Conservation (phyloP, 2,888 invertebrate species). For the Dioctria linearis region DNA sequence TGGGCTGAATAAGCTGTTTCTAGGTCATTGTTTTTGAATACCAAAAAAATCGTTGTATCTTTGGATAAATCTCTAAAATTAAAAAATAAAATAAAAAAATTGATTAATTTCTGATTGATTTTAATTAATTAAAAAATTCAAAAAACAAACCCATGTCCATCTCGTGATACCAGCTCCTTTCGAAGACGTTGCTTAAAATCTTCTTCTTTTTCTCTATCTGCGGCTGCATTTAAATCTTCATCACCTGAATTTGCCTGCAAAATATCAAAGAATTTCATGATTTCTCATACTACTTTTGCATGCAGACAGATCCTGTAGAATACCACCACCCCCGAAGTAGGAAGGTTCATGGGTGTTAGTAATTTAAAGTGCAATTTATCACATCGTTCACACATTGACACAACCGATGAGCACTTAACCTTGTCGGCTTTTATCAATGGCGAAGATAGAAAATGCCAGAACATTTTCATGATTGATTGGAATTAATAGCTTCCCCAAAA, state of each 20-base stretch:
- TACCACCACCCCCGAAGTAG: background rate
- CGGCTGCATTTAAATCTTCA: slow-evolving; percentile 49
- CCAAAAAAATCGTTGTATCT: slow-evolving; percentile 77
- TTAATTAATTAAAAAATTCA: background rate
- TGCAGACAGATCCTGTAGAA: background rate
- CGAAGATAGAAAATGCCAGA: background rate
- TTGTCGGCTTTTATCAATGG: background rate
- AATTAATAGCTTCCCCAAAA: slow-evolving; percentile 31
- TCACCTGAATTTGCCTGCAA: slow-evolving; percentile 57
- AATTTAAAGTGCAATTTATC: slow-evolving; percentile 14
- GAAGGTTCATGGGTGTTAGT: background rate
- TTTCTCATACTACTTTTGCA: background rate
- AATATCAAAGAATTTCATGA: slow-evolving; percentile 22
- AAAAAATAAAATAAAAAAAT: slow-evolving; percentile 18
- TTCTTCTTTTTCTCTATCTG: slow-evolving; percentile 70
- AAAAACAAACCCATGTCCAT: slow-evolving; percentile 80
- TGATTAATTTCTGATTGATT: background rate
- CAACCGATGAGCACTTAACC: background rate
- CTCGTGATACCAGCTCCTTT: slow-evolving; percentile 88
- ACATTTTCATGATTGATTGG: slow-evolving; percentile 38
- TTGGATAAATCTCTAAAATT: slow-evolving; percentile 76
- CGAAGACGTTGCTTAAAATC: slow-evolving; percentile 85
- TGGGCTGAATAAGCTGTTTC: slow-evolving; percentile 79
- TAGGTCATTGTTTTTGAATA: slow-evolving; percentile 78
- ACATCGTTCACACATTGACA: background rate